Evolutionary conservation across 2,888 invertebrate genomes (phyloP).

Genomic region (Colletes collaris): DNA sequence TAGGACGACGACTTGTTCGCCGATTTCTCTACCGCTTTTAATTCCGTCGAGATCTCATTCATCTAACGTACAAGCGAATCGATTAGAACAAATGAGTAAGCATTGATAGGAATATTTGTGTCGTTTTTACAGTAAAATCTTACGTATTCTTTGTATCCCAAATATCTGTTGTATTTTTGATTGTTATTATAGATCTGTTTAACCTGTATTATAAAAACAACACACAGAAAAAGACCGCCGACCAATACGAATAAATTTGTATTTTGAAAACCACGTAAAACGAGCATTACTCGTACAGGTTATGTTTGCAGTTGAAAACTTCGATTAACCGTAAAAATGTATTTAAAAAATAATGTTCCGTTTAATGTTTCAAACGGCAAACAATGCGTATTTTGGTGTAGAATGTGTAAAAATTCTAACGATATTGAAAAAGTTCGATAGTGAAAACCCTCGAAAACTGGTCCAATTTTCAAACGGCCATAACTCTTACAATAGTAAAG

Average conservation of each 20-base stretch:
- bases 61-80: conserved; percentile 73
- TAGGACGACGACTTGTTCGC: conserved; percentile 79
- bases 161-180: conserved; percentile 83
- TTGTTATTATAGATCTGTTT: conserved; percentile 83
- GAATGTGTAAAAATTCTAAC: too few relatives aligned
- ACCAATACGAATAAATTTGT: conserved; percentile 76
- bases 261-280: conserved; percentile 78
- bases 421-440: too few relatives aligned
- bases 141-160: conserved; percentile 83
- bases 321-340: not conserved
- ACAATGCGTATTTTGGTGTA: too few relatives aligned
- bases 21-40: conserved; percentile 80
- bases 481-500: too few relatives aligned
- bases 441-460: too few relatives aligned
- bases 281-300: conserved; percentile 74
- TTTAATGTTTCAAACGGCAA: not conserved
- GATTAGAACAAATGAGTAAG: conserved; percentile 15
- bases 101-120: not conserved
- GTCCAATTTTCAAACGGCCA: too few relatives aligned
- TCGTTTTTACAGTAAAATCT: conserved; percentile 63
- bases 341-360: conserved; percentile 6
- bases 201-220: conserved; percentile 82
- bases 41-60: conserved; percentile 81
- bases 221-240: conserved; percentile 76
- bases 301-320: conserved; percentile 18